Evolutionary conservation across 2,888 invertebrate genomes (phyloP), one percentile per base, ranked within the genome.

Genomic region (Sphaerophoria rueppellii): DNA sequence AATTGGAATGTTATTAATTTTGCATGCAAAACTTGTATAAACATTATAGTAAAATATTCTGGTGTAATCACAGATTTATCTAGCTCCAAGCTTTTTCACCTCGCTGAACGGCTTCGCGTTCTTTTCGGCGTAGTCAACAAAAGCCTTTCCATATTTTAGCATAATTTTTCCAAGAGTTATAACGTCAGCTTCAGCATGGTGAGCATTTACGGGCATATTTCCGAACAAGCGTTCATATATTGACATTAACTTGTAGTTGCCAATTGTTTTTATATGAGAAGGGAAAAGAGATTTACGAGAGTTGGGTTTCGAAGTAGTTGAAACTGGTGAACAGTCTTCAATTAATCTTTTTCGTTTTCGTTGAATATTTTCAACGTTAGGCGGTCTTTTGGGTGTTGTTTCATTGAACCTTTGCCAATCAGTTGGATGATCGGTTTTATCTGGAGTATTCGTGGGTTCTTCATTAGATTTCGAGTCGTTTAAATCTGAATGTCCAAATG

Each of bases 171-270:
- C 89, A 65, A 96, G 91, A 92, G 94, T 94, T 3, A 93, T 86
- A 43, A 95, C 95, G 90, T 96, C 96, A 1, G 90, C 93, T 90
- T 96, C 96, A 1, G 96, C 95, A 86, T 93, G 92, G 89, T 96
- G 96, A 0, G 93, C 92, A 60, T 0, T 43, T 88, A 92, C 90
- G 4, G 93, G 91, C 12, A 92, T 88, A 72, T 91, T 92, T 3
- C 92, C 91, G 57, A 94, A 91, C 32, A 95, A 89, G 63, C 93
- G 92, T 83, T 93, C 90, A 89, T 93, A 95, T 46, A 96, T 89
- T 75, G 92, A 93, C 1, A 82, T 81, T 48, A 96, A 90, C 87
- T 92, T 93, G 88, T 94, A 95, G 85, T 58, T 76, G 2, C 87
- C 93, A 48, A 83, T 89, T 86, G 65, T 48, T 75, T 87, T 71